A percentile compares a stretch with the other conserved stretches of the same genome.
Evolutionary conservation across 2,888 invertebrate genomes (phyloP).

Genomic region (Quadriops clusia): DNA sequence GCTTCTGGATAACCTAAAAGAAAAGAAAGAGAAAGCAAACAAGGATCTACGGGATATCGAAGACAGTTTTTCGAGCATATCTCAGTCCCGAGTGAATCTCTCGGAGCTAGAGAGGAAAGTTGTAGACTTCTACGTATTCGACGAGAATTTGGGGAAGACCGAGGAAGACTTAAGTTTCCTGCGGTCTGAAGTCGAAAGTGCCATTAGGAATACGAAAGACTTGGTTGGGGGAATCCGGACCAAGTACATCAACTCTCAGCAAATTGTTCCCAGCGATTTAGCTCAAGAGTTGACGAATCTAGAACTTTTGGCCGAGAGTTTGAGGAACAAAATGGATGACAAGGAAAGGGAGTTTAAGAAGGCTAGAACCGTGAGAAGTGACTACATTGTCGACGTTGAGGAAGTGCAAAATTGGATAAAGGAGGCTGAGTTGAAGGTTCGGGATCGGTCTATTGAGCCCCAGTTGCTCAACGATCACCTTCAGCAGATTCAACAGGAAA

Average conservation of each 20-base stretch:
- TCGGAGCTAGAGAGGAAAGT: constrained; percentile 55
- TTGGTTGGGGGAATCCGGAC: constrained; percentile 49
- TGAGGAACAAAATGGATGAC: constrained; percentile 72
- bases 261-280: constrained; percentile 61
- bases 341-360: constrained; percentile 79
- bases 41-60: constrained; percentile 68
- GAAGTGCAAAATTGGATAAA: constrained; percentile 74
- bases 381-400: constrained; percentile 69
- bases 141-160: constrained; percentile 53
- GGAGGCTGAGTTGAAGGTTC: constrained; percentile 69
- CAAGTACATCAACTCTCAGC: constrained; percentile 50
- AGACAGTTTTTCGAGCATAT: constrained; percentile 56
- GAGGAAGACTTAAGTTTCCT: constrained; percentile 49
- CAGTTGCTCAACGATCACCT: constrained; percentile 64
- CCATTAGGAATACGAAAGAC: constrained; percentile 44
- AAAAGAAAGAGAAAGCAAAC: constrained; percentile 61
- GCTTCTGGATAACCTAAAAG: constrained; percentile 68
- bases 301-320: constrained; percentile 69
- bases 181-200: constrained; percentile 44
- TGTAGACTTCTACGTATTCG: constrained; percentile 64
- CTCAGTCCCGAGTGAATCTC: constrained; percentile 55
- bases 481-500: constrained; percentile 64
- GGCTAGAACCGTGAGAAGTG: constrained; percentile 68
- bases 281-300: constrained; percentile 69
- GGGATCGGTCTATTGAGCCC: constrained; percentile 70